Evolutionary conservation across 2,797 vertebrate species (phyloP).

Genomic region (Pseudochaenichthys georgianus): DNA sequence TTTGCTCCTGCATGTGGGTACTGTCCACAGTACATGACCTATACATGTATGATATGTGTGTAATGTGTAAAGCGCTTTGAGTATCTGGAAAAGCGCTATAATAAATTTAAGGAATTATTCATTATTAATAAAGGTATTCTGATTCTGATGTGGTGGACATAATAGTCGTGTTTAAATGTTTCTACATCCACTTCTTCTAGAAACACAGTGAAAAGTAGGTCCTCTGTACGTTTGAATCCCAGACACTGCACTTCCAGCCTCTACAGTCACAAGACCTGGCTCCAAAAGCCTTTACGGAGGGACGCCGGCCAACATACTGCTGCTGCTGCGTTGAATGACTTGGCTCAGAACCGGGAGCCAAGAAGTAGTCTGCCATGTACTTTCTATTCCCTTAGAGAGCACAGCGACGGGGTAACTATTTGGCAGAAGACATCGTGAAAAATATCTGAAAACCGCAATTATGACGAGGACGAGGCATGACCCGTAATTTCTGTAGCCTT

Average conservation of each 20-base stretch:
- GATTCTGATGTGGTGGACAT: neutral
- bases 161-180: neutral
- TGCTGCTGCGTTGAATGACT: constrained; percentile 32
- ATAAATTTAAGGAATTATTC: no score
- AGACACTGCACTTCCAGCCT: constrained; percentile 3
- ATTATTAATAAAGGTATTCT: no score
- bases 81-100: no score
- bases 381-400: constrained; percentile 15
- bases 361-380: constrained; percentile 4
- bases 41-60: no score
- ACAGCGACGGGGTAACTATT: constrained; percentile 58
- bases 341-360: constrained; percentile 22
- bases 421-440: constrained; percentile 50
- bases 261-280: constrained; percentile 2
- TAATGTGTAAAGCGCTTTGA: no score
- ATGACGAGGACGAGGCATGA: constrained; percentile 49
- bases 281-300: constrained; percentile 32
- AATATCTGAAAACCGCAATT: constrained; percentile 67
- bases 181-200: neutral
- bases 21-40: no score
- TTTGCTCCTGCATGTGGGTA: no score
- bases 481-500: constrained; percentile 45
- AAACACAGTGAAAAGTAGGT: constrained; percentile 2
- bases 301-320: constrained; percentile 29
- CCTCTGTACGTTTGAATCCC: neutral